Base-by-base conservation (phyloP, 1,140 invertebrate genomes). In the Stratiolaelaps scimitus region DNA sequence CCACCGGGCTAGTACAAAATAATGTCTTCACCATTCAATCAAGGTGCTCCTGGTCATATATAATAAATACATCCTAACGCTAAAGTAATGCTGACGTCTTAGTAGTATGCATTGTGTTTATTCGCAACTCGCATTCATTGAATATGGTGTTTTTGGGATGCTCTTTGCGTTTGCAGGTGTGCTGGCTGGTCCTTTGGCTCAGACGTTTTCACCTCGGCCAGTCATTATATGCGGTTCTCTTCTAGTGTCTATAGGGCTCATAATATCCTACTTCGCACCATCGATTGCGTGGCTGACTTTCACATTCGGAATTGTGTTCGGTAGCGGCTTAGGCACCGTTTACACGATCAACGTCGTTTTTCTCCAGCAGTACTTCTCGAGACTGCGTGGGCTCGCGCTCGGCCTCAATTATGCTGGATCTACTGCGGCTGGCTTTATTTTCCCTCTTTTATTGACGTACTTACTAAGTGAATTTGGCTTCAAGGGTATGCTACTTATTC, bases 321-420 rank as follows among this genome's bases (percentile, higher is more conserved):
- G 53, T 2, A 26, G 53, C 23, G 53, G 53, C 23, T 10, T 60
- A 34, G 53, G 53, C 53, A 60, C 53, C 15, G 23, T 60, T 26
- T 60, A 60, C 20, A 60, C 53, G 15, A 60, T 26, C 53, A 60
- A 60, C 23, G 53, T 60, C 2, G 34, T 60, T 17, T 60, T 20
- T 23, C 53, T 60, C 2, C 53, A 60, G 23, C 53, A 60, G 23
- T 60, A 60, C 10, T 60, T 60, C 53, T 26, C 34, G n/a, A 60
- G 26, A 34, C n/a, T 60, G 53, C 53, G 53, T 6, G 53, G n/a
- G 15, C 23, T 60, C 4, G 53, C 53, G 6, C 15, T 60, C 15
- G 53, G 53, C 2, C n/a, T 60, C 15, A 60, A 60, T 60, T 60
- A 60, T 23, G 53, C 53, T 26, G 53, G 53, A 2, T 60, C 53